Evolutionary conservation across 2,113 vertebrate genomes (phyloP), one percentile per base, ranked within the genome.

Genomic region (Gymnarchus niloticus): DNA sequence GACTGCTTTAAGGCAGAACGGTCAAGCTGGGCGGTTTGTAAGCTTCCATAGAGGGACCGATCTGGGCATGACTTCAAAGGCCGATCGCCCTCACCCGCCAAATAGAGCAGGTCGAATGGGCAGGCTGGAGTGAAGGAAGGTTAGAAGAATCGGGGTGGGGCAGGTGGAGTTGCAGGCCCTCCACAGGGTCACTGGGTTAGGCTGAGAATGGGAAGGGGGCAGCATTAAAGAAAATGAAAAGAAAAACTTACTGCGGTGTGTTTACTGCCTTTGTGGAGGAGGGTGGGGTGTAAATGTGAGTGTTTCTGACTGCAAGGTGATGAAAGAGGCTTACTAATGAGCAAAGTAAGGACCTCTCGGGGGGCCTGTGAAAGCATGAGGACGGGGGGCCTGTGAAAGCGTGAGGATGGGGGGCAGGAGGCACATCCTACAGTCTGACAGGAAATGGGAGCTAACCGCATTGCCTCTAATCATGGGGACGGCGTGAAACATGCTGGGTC

Each of bases 21-120:
- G 33, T 78, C 59, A 86, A 69, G 78, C 80, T 65, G 82, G 83
- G 54, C 19, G 37, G 17, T 17, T 17, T 25, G 52, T 57, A 44
- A 25, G 28, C 46, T 25, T 46, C 3, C 44, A 21, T 48, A 56
- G 86, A 88, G 86, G 86, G 77, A 17, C 81, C 56, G 82, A 86
- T 88, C 87, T 86, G 65, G 88, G 83, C 76, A 86, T 77, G 87
- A 89, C 89, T 87, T 91, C 86, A 90, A 89, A 88, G 85, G 21
- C 44, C 54, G 81, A 85, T 81, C 85, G n/a, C 59, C 57, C 59
- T 86, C 81, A 83, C 6, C 81, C 28, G 52, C 25, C 52, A 37
- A 83, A 56, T 17, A 19, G 46, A 37, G 19, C 78, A 52, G 78
- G 78, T 46, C 44, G 46, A 52, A 46, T 49, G 61, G 44, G 41